phyloP scores from a whole-genome alignment of 35 echinoderm and acorn worm genomes.

The Eucidaris tribuloides region DNA sequence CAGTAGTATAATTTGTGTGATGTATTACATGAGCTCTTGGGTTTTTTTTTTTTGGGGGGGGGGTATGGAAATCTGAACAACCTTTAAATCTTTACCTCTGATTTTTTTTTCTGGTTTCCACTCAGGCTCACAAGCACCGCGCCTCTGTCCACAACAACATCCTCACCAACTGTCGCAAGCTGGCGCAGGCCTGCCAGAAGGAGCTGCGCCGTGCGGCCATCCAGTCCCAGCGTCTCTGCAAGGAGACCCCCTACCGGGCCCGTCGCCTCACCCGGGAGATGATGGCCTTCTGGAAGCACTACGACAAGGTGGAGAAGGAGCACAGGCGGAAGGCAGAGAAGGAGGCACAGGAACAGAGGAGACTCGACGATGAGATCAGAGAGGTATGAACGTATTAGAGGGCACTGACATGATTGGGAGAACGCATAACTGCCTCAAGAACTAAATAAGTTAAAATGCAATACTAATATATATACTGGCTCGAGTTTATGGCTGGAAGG shows the following conservation, averaged over 20 bases:
- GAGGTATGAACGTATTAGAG: too few species aligned
- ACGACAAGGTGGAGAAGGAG: conserved; percentile 96
- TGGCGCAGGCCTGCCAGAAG: conserved; percentile 94
- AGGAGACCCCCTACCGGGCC: conserved; percentile 87
- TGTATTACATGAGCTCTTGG: not conserved
- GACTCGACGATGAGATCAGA: conserved; percentile 98
- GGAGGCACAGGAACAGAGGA: conserved; percentile 93
- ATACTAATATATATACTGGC: not conserved
- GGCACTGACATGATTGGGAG: too few species aligned
- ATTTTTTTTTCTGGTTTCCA: too few species aligned
- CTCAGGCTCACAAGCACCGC: conserved; percentile 96
- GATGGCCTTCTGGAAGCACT: conserved; percentile 97
- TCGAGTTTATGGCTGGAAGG: not conserved
- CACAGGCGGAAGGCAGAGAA: conserved; percentile 95
- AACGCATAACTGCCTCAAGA: too few species aligned
- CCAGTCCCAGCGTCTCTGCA: conserved; percentile 85
- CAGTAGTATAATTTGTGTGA: not conserved
- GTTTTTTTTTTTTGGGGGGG: too few species aligned
- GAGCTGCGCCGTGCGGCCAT: conserved; percentile 84
- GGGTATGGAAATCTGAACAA: too few species aligned
- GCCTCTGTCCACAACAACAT: conserved; percentile 85
- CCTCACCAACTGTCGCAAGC: conserved; percentile 87
- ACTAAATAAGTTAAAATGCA: too few species aligned
- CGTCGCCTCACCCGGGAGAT: conserved; percentile 93
- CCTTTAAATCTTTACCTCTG: too few species aligned